phyloP scores from a whole-genome alignment of 23 tunicate genomes.

The Styela plicata region DNA sequence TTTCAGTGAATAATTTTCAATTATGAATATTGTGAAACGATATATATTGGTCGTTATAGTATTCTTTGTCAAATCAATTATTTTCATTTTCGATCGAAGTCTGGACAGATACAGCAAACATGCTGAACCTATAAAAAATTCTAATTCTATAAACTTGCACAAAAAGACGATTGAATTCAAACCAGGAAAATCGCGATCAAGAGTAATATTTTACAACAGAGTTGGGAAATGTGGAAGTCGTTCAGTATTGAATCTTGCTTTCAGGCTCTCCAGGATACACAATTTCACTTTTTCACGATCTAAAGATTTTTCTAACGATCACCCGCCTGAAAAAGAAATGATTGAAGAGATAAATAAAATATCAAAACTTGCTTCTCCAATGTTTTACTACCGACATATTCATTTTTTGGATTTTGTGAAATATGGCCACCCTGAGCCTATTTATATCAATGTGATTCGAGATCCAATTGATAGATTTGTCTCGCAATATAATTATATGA shows the following conservation, averaged over 20 bases:
- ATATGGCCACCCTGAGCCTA: slow-evolving; percentile 23
- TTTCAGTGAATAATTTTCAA: no score
- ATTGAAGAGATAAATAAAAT: slow-evolving; percentile 51
- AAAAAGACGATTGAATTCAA: not conserved
- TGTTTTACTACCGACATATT: slow-evolving; percentile 78
- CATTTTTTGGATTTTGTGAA: slow-evolving; percentile 63
- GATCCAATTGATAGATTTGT: slow-evolving; percentile 90
- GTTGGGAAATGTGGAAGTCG: slow-evolving; percentile 99
- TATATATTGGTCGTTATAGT: no score
- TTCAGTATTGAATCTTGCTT: slow-evolving; percentile 49
- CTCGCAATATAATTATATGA: slow-evolving; percentile 72
- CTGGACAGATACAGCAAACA: no score
- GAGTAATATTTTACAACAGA: slow-evolving; percentile 70
- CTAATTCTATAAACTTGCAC: no score
- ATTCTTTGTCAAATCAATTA: no score
- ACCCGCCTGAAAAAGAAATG: slow-evolving; percentile 25
- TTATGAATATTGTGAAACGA: no score
- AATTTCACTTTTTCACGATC: slow-evolving; percentile 38
- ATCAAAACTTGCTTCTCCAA: slow-evolving; percentile 41
- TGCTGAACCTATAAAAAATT: no score
- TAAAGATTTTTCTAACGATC: slow-evolving; percentile 31
- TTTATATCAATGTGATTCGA: slow-evolving; percentile 87
- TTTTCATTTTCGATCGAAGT: no score
- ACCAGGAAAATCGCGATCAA: not conserved
- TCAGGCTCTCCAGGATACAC: slow-evolving; percentile 32